Conservation (phyloP, 2,797 vertebrate genomes). For the Spheniscus humboldti region DNA sequence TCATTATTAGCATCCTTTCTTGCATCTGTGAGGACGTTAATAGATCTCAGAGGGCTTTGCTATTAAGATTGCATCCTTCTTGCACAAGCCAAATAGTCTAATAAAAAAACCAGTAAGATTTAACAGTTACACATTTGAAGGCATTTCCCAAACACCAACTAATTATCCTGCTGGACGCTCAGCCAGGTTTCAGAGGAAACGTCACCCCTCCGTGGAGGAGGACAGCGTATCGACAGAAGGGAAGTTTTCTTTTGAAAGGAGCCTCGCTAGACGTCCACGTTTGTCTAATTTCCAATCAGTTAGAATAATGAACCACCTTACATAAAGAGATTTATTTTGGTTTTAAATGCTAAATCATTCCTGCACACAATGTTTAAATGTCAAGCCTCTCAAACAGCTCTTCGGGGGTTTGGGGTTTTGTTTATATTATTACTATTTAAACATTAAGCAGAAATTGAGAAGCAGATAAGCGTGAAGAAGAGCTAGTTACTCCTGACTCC, state of each 20-base stretch:
- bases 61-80: neutral
- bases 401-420: neutral
- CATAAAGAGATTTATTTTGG: neutral
- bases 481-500: neutral
- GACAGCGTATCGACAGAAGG: neutral
- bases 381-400: neutral
- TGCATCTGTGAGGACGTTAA: neutral
- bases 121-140: neutral
- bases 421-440: neutral
- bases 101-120: neutral
- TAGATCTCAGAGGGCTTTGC: neutral
- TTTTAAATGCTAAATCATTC: slow-evolving; percentile 30
- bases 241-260: neutral
- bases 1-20: neutral
- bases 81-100: neutral
- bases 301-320: neutral
- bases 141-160: neutral
- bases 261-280: neutral
- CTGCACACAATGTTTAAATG: neutral
- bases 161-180: neutral
- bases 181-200: neutral
- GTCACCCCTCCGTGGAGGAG: neutral
- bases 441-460: neutral
- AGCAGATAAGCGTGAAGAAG: neutral
- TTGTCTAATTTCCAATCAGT: slow-evolving; percentile 1